A percentile compares a stretch with the other conserved stretches of the same genome.
These are phyloP conservation scores for Xenopus borealis DNA, from an alignment of 2,113 vertebrate genomes.

Conservation along the genomic window DNA sequence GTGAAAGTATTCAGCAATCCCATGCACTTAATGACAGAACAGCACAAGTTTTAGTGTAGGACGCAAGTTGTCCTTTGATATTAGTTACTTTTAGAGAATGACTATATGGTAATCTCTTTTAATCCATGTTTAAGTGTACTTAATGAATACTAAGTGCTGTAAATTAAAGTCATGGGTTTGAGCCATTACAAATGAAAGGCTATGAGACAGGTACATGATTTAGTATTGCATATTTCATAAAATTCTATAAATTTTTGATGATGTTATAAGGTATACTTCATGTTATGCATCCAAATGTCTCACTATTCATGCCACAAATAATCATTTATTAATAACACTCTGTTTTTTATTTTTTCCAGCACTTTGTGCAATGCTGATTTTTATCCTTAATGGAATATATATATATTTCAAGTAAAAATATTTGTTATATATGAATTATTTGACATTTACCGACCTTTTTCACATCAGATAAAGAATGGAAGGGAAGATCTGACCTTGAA, in stretches of 20 bases:
- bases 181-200: background rate
- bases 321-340: conserved; percentile 17
- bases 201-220: conserved; percentile 13
- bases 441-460: background rate
- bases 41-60: too few relatives aligned
- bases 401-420: background rate
- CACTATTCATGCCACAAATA: conserved; percentile 2
- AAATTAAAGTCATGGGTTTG: background rate
- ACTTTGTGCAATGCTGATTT: background rate
- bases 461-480: too few relatives aligned
- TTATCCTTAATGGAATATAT: background rate
- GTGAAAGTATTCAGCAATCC: too few relatives aligned
- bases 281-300: conserved; percentile 5
- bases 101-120: background rate
- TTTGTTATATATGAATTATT: background rate
- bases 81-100: too few relatives aligned
- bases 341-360: background rate
- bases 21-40: too few relatives aligned
- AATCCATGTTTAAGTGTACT: background rate
- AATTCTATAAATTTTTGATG: conserved; percentile 17
- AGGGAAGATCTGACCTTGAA: background rate
- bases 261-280: conserved; percentile 7
- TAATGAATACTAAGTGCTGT: conserved; percentile 13
- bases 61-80: too few relatives aligned
- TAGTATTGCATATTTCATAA: conserved; percentile 18